These are phyloP conservation scores for Stichopus horrens DNA, from an alignment of 53 echinoderm and acorn worm genomes.

Conservation along the genomic window DNA sequence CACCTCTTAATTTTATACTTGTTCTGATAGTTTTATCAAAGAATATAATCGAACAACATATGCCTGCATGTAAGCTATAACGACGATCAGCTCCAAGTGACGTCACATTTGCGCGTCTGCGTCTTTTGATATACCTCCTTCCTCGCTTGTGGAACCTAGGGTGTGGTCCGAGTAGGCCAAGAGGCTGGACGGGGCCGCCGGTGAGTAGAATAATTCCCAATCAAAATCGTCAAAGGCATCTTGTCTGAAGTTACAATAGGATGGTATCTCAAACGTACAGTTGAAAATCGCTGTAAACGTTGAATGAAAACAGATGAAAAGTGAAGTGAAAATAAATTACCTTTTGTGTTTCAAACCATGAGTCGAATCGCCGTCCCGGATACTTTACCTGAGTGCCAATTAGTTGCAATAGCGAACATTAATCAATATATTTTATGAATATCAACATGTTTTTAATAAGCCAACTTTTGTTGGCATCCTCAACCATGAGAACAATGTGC, in stretches of 20 bases:
- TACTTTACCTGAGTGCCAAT: no score
- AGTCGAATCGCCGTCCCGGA: no score
- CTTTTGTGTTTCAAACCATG: no score
- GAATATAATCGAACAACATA: not conserved
- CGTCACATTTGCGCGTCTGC: not conserved
- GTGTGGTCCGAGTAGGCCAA: constrained; percentile 7
- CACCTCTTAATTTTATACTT: no score
- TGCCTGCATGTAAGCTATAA: not conserved
- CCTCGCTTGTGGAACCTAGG: constrained; percentile 15
- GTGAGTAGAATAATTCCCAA: constrained; percentile 60
- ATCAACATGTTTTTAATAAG: no score
- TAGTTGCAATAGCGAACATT: no score
- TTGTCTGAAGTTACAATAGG: constrained; percentile 69
- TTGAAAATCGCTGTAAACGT: constrained; percentile 58
- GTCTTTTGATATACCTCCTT: not conserved
- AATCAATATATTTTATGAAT: no score
- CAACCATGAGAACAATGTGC: no score
- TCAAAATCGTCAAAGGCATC: constrained; percentile 71
- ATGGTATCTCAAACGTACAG: constrained; percentile 72
- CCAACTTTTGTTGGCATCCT: no score
- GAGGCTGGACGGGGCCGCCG: not conserved
- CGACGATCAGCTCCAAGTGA: not conserved
- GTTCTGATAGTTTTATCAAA: no score
- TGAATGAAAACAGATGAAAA: not conserved
- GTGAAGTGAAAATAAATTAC: no score